Evolutionary conservation across 2,113 vertebrate species (phyloP).

Genomic region (Archocentrus centrarchus): DNA sequence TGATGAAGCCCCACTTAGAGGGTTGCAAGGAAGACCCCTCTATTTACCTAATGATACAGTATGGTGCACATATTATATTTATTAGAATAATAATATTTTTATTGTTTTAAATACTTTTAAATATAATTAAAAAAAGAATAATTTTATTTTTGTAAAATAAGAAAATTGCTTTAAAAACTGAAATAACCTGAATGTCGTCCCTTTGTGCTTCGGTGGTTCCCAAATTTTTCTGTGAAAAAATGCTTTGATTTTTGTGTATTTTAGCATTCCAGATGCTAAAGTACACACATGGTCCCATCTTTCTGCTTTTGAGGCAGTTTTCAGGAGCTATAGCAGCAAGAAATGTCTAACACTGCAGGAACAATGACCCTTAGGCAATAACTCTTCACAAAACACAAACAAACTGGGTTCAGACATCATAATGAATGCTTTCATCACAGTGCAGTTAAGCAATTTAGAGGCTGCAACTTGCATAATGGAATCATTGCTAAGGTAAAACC

Average conservation of each 20-base stretch:
- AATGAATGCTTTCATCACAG: slow-evolving; percentile 7
- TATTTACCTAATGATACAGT: neutral
- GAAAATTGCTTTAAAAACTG: neutral
- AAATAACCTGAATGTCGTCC: neutral
- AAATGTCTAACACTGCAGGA: neutral
- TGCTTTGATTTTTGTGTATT: neutral
- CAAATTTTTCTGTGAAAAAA: neutral
- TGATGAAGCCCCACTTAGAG: no score
- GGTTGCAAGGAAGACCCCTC: no score
- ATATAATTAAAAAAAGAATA: no score
- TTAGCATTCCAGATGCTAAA: no score
- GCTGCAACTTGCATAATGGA: neutral
- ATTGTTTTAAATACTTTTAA: no score
- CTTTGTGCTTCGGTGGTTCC: neutral
- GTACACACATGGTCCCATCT: neutral
- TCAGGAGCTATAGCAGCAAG: neutral
- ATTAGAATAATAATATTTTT: no score
- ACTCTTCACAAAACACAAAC: slow-evolving; percentile 8
- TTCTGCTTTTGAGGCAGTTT: neutral
- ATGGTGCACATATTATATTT: neutral
- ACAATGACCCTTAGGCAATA: neutral
- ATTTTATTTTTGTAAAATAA: no score
- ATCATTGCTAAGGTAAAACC: neutral
- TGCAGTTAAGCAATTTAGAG: neutral
- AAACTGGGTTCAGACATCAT: neutral